A percentile compares a stretch with the other conserved stretches of the same genome.
Evolutionary conservation across 2,113 vertebrate species (phyloP).

Genomic region (Uropsilus gracilis): DNA sequence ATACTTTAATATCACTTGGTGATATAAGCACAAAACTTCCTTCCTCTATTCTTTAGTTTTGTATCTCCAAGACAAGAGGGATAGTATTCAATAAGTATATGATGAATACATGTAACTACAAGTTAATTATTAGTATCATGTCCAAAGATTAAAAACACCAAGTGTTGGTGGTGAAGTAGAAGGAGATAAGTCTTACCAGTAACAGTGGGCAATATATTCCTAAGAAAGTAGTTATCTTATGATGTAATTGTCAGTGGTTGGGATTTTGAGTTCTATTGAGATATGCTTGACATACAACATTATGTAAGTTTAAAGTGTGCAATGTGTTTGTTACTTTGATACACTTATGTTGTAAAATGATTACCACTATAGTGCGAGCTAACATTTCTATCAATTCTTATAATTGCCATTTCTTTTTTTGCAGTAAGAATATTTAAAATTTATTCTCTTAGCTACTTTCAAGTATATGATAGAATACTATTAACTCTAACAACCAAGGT

Average conservation of each 20-base stretch:
- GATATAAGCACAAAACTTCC: neutral
- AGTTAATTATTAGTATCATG: constrained; percentile 30
- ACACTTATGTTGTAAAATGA: neutral
- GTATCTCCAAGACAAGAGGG: neutral
- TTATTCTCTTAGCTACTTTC: neutral
- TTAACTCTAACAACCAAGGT: neutral
- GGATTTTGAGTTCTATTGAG: neutral
- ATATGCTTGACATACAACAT: neutral
- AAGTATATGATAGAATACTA: neutral
- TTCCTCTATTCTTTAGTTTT: neutral
- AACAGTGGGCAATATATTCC: neutral
- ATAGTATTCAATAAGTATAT: neutral
- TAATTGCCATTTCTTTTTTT: neutral
- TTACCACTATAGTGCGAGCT: neutral
- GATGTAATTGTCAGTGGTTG: neutral
- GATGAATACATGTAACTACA: neutral
- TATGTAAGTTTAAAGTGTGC: neutral
- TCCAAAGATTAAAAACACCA: constrained; percentile 16
- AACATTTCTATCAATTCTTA: neutral
- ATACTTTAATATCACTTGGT: neutral
- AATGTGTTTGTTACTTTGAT: neutral
- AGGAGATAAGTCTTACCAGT: neutral
- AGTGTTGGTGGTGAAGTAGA: neutral
- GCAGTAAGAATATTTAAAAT: neutral
- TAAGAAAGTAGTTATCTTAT: neutral